Conservation (phyloP, 2,888 invertebrate species). For the Ormia ochracea region DNA sequence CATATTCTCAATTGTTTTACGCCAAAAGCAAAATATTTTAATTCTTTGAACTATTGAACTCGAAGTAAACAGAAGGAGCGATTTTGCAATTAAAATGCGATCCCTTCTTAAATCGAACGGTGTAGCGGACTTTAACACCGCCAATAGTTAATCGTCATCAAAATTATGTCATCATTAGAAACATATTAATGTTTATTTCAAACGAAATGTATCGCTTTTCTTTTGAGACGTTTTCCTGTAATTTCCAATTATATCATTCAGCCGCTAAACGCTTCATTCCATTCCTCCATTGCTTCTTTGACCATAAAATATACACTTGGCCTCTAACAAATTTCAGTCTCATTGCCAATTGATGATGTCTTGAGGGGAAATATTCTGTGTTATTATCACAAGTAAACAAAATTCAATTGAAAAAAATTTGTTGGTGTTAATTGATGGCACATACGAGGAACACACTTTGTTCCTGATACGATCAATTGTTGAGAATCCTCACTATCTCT, state of each 20-base stretch:
- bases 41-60: too few relatives aligned
- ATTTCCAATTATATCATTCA: constrained; percentile 43
- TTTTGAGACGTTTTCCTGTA: constrained; percentile 58
- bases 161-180: constrained; percentile 44
- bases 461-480: neutral
- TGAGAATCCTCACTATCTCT: neutral
- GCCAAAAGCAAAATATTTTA: too few relatives aligned
- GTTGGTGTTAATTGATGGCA: constrained; percentile 49
- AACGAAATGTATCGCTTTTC: constrained; percentile 36
- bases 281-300: neutral
- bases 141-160: neutral
- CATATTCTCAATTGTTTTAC: too few relatives aligned
- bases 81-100: too few relatives aligned
- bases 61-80: too few relatives aligned
- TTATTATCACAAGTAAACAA: neutral
- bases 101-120: too few relatives aligned
- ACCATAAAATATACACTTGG: neutral
- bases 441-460: constrained; percentile 34
- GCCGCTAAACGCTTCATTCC: constrained; percentile 45
- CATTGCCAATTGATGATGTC: too few relatives aligned
- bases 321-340: neutral
- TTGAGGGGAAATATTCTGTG: constrained; percentile 49
- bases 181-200: neutral
- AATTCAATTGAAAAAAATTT: neutral
- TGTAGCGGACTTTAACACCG: too few relatives aligned